Base-by-base conservation (phyloP, 2,113 vertebrate species). In the Acrocephalus arundinaceus region DNA sequence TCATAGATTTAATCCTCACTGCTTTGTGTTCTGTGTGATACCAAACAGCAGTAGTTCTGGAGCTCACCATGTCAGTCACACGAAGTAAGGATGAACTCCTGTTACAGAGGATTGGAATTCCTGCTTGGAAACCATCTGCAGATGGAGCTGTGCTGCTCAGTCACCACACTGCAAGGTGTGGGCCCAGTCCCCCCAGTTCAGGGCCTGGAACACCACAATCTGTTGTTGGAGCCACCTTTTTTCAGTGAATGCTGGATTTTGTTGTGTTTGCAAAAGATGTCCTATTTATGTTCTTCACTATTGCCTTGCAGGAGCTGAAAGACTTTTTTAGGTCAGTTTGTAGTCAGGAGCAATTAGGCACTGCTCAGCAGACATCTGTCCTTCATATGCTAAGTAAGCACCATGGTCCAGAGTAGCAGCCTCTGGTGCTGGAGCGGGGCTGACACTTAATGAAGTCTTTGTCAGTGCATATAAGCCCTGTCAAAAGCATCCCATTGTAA, bases 301-400 rank as follows among this genome's bases (percentile, higher is more conserved):
- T 81, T 94, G 91, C 72, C 94, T 83, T 67, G 49, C 61, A 67
- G 87, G 84, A 93, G 85, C 85, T 94, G 95, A 93, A 95, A 93
- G 93, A 81, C 94, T 93, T 94, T 94, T 96, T 93, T 37, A 95
- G 93, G 97, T 96, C 95, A 95, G 75, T 95, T 97, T 96, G 20
- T 91, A 73, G 92, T 96, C 70, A 62, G 91, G 83, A 95, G 78
- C 90, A 72, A 93, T 96, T 86, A 97, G 80, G 67, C n/a, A 10
- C 14, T 67, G 93, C 78, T 91, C 55, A 73, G 92, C 57, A 96
- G 91, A 94, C 66, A 94, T 87, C 89, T 97, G 86, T 94, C 95
- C 96, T 94, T 95, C 86, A 17, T 93, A 81, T 97, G 85, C 90
- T 96, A 48, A 92, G 93, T 96, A 95, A 95, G 96, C 97, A 97